Evolutionary conservation across 2,797 vertebrate genomes (phyloP), one percentile per base, ranked within the genome.

Genomic region (Eulemur rubriventer): DNA sequence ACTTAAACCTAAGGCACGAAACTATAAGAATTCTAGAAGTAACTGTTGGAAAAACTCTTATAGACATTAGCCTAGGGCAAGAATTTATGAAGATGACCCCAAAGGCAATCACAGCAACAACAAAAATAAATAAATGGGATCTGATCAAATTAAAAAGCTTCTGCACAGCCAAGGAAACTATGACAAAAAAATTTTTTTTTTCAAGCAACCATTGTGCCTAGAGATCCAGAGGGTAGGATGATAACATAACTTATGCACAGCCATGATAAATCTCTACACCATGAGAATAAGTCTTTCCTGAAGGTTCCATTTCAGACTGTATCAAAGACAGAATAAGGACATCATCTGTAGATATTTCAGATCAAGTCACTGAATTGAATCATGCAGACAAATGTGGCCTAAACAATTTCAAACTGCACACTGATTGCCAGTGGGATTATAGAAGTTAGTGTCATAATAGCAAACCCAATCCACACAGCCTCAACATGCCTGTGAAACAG

Each of bases 391-490:
- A 55, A 12, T 59, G 57, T 46, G 43, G 55, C 80, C 12, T 9
- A 3, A 38, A 75, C 22, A 38, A 55, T 22, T 26, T 6, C 70
- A 35, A 16, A 55, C 57, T 57, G 22, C 17, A 83, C 4, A 30
- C 43, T 8, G 75, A 67, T 6, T 1, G 18, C 43, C 38, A 26
- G 48, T 9, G 33, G 69, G 41, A 52, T 33, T 6, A 4, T 3
- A 38, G 63, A 43, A 5, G 59, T 12, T 48, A 43, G 69, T 12
- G 24, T 8, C 16, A 4, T 1, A n/a, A 38, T 20, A 22, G 61
- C 69, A 55, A 26, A 7, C 8, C 70, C 0, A 1, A 24, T 0
- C 11, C 33, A 3, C 7, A 4, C 4, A 14, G 79, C 30, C 63
- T 41, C 67, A 17, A 4, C 6, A n/a, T 9, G 7, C 33, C 26